Evolutionary conservation across 2,113 vertebrate species (phyloP), one percentile per base, ranked within the genome.

Genomic region (Numida meleagris): DNA sequence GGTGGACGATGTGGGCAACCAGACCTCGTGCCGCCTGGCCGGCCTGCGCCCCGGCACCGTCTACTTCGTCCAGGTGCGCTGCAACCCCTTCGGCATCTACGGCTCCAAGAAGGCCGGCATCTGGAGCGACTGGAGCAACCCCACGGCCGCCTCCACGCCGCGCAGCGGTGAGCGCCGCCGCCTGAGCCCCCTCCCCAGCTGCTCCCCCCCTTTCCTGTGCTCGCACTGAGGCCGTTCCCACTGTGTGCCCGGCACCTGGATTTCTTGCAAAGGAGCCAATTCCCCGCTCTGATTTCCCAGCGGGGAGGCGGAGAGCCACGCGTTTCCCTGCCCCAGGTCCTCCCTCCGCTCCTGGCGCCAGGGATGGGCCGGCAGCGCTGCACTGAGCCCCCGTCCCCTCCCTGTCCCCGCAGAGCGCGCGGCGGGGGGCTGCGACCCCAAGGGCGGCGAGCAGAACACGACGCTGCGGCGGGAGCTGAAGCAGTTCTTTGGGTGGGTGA

Each of bases 61-160:
- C 29, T 99, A 99, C 97, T 99, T 99, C 40, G 99, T 99, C 66
- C 99, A 99, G 97, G 99, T 99, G 45, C 99, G 99, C 38, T 99
- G 99, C 46, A 99, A 99, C 16, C 99, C 99, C 1, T 99, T 99
- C 25, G 99, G 99, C 40, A 99, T 99, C 97, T 99, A 99, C 3
- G 99, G 99, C 50, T 99, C 99, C 82, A 99, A 99, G 84, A 99
- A 99, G 77, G 98, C 99, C 0, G 99, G 99, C 2, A 99, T 99
- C 94, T 99, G 99, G 99, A 99, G 99, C 11, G 99, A 99, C 78
- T 99, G 99, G 99, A 99, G 99, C 94, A 99, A 99, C 87, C 99
- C 99, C 50, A 99, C 99, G 0, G 99, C 99, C 3, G 99, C 99
- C 24, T 99, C 99, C 90, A 99, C 99, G 2, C 99, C 99, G 0